phyloP scores from a whole-genome alignment of 2,888 invertebrate genomes.

The Leptinotarsa tumamoca region DNA sequence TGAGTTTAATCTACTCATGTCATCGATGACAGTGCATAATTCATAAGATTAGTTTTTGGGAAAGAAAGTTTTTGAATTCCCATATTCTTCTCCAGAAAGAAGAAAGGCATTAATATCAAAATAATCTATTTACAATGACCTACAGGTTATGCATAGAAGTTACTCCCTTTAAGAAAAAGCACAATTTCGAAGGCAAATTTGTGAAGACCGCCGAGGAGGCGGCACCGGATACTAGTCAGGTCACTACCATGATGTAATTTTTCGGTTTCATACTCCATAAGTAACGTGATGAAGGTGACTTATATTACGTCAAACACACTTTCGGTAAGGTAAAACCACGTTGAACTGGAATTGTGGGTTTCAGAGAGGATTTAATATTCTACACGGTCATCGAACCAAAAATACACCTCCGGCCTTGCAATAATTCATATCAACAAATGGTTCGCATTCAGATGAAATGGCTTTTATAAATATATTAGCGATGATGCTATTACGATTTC shows the following conservation, averaged over 20 bases:
- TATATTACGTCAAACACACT: constrained; percentile 25
- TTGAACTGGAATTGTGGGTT: constrained; percentile 33
- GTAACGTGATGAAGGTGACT: constrained; percentile 17
- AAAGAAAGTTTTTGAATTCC: too few species aligned
- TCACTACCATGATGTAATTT: constrained; percentile 16
- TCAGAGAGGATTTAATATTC: constrained; percentile 18
- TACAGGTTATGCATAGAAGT: too few species aligned
- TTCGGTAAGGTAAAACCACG: constrained; percentile 22
- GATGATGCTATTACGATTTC: constrained; percentile 14
- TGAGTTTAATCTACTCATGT: too few species aligned
- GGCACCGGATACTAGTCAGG: neutral
- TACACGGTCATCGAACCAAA: constrained; percentile 40
- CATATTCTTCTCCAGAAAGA: too few species aligned
- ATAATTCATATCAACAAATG: constrained; percentile 41
- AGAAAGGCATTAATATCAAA: too few species aligned
- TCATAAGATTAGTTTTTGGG: too few species aligned
- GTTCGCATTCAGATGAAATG: constrained; percentile 27
- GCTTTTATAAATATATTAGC: constrained; percentile 35
- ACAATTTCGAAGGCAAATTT: neutral
- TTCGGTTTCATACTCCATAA: constrained; percentile 6
- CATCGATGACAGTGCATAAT: too few species aligned
- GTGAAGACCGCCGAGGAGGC: neutral
- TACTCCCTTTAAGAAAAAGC: too few species aligned
- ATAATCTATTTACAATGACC: too few species aligned
- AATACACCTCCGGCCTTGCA: constrained; percentile 30